These are phyloP conservation scores for Delphinapterus leucas DNA, from an alignment of 2,113 vertebrate species.

Conservation along the genomic window DNA sequence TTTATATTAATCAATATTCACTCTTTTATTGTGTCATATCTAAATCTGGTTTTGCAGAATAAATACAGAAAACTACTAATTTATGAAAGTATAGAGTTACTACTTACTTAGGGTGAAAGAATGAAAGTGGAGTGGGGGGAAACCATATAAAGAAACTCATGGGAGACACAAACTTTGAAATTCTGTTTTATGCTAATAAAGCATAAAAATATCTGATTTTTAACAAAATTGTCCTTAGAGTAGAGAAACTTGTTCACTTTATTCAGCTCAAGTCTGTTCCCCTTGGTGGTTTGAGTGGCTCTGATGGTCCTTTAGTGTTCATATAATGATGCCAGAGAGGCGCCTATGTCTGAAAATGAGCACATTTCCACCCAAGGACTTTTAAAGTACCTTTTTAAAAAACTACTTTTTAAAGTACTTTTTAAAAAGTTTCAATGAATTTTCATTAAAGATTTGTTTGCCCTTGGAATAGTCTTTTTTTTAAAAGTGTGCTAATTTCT, in stretches of 20 bases:
- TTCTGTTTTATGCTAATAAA: not conserved
- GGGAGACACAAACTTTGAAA: conserved; percentile 20
- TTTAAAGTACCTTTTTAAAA: conserved; percentile 18
- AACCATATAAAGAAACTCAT: not conserved
- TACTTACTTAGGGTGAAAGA: not conserved
- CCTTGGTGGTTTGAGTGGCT: not conserved
- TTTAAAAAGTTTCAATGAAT: conserved; percentile 49
- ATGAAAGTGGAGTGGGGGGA: not conserved
- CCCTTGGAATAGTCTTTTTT: conserved; percentile 26
- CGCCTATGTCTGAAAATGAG: not conserved
- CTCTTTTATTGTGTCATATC: not conserved
- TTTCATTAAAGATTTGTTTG: conserved; percentile 65
- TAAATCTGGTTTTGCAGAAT: not conserved
- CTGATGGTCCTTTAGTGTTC: not conserved
- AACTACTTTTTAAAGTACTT: conserved; percentile 33
- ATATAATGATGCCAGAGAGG: conserved; percentile 12
- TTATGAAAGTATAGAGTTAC: not conserved
- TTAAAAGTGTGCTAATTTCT: conserved; percentile 28
- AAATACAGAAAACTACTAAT: not conserved
- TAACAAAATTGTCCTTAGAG: not conserved
- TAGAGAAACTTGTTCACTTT: not conserved
- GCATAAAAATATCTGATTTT: not conserved
- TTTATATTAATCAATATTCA: not conserved
- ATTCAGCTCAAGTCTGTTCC: not conserved
- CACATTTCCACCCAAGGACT: conserved; percentile 36